Percentiles rank a stretch among this genome's conserved stretches.
Conservation (phyloP, 2,797 vertebrate genomes). For the Mormyrus proboscirostris region DNA sequence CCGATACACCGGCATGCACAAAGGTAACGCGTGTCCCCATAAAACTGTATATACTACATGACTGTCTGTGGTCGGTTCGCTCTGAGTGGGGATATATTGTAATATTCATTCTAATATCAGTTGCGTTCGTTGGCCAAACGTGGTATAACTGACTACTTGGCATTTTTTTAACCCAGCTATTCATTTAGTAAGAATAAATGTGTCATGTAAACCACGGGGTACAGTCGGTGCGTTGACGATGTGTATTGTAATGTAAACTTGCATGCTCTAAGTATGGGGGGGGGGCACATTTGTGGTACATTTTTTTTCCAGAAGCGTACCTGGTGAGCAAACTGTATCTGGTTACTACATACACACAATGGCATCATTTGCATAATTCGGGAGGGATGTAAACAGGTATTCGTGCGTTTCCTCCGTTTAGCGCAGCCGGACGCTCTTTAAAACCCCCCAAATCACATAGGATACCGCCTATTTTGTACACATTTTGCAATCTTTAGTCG, state of each 20-base stretch:
- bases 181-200: background rate
- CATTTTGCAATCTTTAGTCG: background rate
- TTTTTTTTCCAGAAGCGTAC: background rate
- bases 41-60: background rate
- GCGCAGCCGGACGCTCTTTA: background rate
- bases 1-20: constrained; percentile 79
- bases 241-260: constrained; percentile 12
- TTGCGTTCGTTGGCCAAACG: background rate
- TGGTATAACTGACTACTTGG: background rate
- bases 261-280: background rate
- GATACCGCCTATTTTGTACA: background rate
- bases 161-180: background rate
- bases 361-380: constrained; percentile 5
- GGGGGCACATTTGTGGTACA: background rate
- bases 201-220: background rate
- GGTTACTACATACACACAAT: background rate
- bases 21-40: constrained; percentile 55
- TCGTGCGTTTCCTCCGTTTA: background rate
- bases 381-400: constrained; percentile 14
- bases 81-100: background rate
- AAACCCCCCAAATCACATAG: background rate
- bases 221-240: background rate
- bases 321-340: constrained; percentile 10
- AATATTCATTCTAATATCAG: background rate
- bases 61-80: background rate